Conservation (phyloP, 2,113 vertebrate species). For the Nesoenas mayeri region DNA sequence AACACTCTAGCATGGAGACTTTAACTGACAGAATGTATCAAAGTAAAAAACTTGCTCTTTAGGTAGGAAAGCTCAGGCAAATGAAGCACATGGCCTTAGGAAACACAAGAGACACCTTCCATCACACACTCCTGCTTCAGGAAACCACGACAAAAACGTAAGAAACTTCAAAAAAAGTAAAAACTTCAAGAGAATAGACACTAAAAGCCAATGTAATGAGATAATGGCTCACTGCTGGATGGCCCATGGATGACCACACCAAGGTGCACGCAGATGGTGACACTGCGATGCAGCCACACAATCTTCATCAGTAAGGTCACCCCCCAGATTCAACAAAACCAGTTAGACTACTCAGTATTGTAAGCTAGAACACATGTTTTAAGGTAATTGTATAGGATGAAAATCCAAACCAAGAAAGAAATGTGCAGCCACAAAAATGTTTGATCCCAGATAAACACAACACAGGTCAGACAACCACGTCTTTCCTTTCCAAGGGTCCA, state of each 20-base stretch:
- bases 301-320: background rate
- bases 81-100: background rate
- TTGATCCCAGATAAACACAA: background rate
- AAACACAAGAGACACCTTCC: rapidly evolving
- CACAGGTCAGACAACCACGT: background rate
- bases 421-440: background rate
- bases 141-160: background rate
- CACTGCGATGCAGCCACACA: background rate
- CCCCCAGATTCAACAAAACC: background rate
- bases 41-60: background rate
- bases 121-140: background rate
- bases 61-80: background rate
- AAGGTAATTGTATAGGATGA: rapidly evolving
- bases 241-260: background rate
- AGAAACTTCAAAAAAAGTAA: background rate
- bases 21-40: rapidly evolving
- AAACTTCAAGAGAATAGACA: background rate
- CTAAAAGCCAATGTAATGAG: background rate
- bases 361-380: background rate
- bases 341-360: background rate
- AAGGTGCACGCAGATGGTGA: background rate
- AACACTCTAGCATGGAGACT: background rate
- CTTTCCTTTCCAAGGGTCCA: background rate
- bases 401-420: background rate
- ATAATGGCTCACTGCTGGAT: background rate